phyloP scores from a whole-genome alignment of 2,113 vertebrate species.

The Sisor rabdophorus region DNA sequence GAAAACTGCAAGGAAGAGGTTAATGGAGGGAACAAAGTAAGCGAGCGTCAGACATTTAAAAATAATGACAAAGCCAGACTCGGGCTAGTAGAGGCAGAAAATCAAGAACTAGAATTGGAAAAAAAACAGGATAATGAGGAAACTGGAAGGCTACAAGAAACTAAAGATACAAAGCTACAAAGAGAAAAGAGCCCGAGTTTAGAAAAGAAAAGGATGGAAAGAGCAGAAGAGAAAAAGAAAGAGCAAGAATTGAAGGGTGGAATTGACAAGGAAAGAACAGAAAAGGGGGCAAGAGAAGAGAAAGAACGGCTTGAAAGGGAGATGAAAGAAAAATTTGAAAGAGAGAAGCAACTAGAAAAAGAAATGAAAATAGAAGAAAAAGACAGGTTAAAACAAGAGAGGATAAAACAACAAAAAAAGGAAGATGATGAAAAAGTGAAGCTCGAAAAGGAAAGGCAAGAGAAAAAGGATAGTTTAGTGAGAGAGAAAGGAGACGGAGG shows the following conservation, averaged over 20 bases:
- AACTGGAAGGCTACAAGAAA: background rate
- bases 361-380: slow-evolving; percentile 22
- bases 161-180: background rate
- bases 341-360: slow-evolving; percentile 16
- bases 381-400: slow-evolving; percentile 14
- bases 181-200: background rate
- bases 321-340: slow-evolving; percentile 1
- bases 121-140: slow-evolving; percentile 11
- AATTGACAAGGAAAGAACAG: slow-evolving; percentile 21
- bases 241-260: slow-evolving; percentile 17
- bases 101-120: background rate
- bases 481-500: slow-evolving; percentile 27
- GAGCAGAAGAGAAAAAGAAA: slow-evolving; percentile 15
- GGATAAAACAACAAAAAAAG: background rate
- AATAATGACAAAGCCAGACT: background rate
- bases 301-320: slow-evolving; percentile 13
- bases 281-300: slow-evolving; percentile 27
- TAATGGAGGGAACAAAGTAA: background rate
- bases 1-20: slow-evolving; percentile 35
- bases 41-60: slow-evolving; percentile 6
- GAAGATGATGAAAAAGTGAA: slow-evolving; percentile 16
- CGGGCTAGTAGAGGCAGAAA: background rate
- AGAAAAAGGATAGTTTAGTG: slow-evolving; percentile 21
- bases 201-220: slow-evolving; percentile 6
- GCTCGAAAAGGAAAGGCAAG: background rate